phyloP scores from a whole-genome alignment of 2,113 vertebrate species.

The Oreochromis tanganicae region DNA sequence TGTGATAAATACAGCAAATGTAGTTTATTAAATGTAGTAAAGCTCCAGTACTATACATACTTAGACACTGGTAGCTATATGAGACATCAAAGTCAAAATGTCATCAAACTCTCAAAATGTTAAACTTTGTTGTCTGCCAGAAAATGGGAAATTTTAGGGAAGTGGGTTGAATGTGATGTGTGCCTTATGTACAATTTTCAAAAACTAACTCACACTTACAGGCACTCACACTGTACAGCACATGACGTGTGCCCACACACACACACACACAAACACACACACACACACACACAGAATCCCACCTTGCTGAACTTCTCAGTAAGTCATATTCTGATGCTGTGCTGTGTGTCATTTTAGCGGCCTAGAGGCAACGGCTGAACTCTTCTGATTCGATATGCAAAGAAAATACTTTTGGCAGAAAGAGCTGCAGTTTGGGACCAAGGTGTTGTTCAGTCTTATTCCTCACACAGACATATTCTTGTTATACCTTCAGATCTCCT shows the following conservation, averaged over 20 bases:
- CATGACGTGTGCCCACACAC: not conserved
- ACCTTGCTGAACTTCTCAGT: not conserved
- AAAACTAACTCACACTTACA: not conserved
- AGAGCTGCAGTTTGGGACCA: not conserved
- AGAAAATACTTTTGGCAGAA: constrained; percentile 12
- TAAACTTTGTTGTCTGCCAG: not conserved
- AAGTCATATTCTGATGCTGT: not conserved
- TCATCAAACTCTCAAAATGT: not conserved
- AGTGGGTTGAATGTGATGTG: not conserved
- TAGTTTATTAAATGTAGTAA: not conserved
- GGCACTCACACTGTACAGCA: not conserved
- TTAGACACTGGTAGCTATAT: not conserved
- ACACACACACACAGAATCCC: not conserved
- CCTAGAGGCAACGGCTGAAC: constrained; percentile 1
- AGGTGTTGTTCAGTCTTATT: not conserved
- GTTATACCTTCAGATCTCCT: not conserved
- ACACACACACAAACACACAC: not conserved
- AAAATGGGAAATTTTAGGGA: not conserved
- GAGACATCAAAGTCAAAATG: not conserved
- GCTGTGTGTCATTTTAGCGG: constrained; percentile 22
- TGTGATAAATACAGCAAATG: not conserved
- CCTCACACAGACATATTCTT: not conserved
- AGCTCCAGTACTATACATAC: not conserved
- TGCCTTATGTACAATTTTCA: not conserved
- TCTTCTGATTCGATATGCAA: constrained; percentile 27